Evolutionary conservation across 1,140 invertebrate species (phyloP).

Genomic region (Whitmania pigra): DNA sequence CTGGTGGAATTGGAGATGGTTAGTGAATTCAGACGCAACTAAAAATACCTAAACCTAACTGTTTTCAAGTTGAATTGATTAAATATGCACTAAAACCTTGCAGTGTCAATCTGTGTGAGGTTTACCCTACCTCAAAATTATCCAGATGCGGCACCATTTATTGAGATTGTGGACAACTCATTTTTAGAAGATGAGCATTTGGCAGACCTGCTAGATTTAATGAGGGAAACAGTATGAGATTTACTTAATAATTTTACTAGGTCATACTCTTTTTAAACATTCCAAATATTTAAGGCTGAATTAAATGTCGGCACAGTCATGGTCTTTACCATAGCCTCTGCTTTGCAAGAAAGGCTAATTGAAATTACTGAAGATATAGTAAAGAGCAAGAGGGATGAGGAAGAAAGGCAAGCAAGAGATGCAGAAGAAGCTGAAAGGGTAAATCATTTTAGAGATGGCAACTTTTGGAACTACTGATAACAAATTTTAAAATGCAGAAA

Average conservation of each 20-base stretch:
- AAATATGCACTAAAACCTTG: background rate
- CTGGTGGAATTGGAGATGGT: background rate
- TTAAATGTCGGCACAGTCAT: constrained; percentile 92
- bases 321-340: constrained; percentile 86
- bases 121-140: constrained; percentile 75
- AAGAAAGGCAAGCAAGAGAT: constrained; percentile 54
- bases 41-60: background rate
- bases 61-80: background rate
- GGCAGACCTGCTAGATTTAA: constrained; percentile 45
- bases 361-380: constrained; percentile 54
- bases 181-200: constrained; percentile 62
- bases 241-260: background rate
- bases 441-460: constrained; percentile 17
- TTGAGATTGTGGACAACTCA: constrained; percentile 64
- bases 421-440: constrained; percentile 76
- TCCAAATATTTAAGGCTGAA: constrained; percentile 48
- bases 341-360: constrained; percentile 59
- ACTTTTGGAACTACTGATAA: background rate
- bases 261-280: no score
- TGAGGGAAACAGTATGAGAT: constrained; percentile 52
- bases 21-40: background rate
- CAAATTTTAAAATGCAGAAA: constrained; percentile 50
- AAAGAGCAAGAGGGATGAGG: constrained; percentile 56
- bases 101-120: constrained; percentile 52
- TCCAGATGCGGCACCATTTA: constrained; percentile 67